Percentiles rank a stretch among this genome's conserved stretches.
These are phyloP conservation scores for Sipha flava DNA, from an alignment of 1,140 invertebrate genomes.

Conservation along the genomic window DNA sequence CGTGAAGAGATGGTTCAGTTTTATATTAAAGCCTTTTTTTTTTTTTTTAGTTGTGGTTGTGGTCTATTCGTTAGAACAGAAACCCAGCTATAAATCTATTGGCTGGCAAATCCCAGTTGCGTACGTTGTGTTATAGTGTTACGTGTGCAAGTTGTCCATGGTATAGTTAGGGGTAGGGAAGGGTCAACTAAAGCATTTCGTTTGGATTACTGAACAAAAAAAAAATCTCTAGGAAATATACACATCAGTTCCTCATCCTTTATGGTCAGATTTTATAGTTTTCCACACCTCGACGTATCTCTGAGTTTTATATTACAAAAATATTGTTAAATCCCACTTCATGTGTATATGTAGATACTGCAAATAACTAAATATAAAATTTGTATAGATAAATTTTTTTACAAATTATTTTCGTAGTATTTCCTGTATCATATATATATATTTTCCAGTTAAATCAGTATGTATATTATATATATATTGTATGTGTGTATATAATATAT, in stretches of 20 bases:
- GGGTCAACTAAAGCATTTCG: background rate
- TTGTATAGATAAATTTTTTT: background rate
- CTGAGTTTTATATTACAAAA: background rate
- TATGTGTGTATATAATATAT: too few relatives aligned
- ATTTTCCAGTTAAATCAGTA: too few relatives aligned
- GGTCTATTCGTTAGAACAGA: background rate
- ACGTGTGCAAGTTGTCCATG: background rate
- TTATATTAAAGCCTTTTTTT: conserved; percentile 10
- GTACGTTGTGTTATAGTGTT: background rate
- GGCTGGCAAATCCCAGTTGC: conserved; percentile 13
- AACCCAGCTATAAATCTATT: conserved; percentile 32
- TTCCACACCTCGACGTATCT: background rate
- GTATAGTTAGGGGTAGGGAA: background rate
- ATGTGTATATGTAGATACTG: background rate
- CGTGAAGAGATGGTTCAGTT: conserved; percentile 4
- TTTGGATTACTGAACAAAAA: conserved; percentile 2
- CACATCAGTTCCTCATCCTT: background rate
- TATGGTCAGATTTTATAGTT: background rate
- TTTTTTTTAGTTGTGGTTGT: background rate
- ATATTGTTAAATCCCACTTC: background rate
- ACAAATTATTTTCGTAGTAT: too few relatives aligned
- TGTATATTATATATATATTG: too few relatives aligned
- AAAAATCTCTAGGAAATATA: conserved; percentile 8
- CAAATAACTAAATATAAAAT: background rate
- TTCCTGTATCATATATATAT: too few relatives aligned